Base-by-base conservation (phyloP, 35 echinoderm and acorn worm species). In the Strongylocentrotus purpuratus region DNA sequence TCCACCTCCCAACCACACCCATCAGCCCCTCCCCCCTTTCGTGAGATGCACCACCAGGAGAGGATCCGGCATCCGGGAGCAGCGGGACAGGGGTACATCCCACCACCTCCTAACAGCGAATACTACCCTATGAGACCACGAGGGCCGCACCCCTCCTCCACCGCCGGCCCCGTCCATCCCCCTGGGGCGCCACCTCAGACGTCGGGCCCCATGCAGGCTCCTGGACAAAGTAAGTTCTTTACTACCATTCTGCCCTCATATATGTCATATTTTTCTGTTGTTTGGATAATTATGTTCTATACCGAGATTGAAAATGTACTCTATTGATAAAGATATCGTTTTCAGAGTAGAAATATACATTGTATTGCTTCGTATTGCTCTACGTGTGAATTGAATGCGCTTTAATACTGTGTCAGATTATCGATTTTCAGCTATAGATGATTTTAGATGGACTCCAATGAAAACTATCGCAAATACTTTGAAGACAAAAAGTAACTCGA, bases 51-150 rank as follows among this genome's bases (percentile, higher is more conserved):
- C 32, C 87, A 89, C 87, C 31, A 5, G 87, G 65, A 89, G 45
- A 89, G 32, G 87, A 46, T 89, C 1, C 45, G 32, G 32, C 87
- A 33, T 9, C 87, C 65, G 4, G 65, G 45, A 89, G 87, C 87
- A 89, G 32, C 87, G 18, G 87, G 87, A 4, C 87, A 89, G 45
- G 87, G 87, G 12, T 89, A 89, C 87, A 89, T 89, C 87, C 45
- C 87, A 89, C 87, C 87, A 22, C 45, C 87, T 45, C 32, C 87
- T 89, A 89, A 11, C 87, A 89, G 87, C 33, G 87, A 89, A 31
- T 89, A n/a, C 87, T 89, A 89, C 45, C 87, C 87, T 2, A 33
- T 89, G 87, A 45, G 33, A 89, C 87, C 87, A 4, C 17, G 33
- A 45, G 87, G n/a, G 20, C 87, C 87, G 25, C 45, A 18, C 1